Evolutionary conservation across 2,113 vertebrate genomes (phyloP), one percentile per base, ranked within the genome.

Genomic region (Psittacula cyanocephala): DNA sequence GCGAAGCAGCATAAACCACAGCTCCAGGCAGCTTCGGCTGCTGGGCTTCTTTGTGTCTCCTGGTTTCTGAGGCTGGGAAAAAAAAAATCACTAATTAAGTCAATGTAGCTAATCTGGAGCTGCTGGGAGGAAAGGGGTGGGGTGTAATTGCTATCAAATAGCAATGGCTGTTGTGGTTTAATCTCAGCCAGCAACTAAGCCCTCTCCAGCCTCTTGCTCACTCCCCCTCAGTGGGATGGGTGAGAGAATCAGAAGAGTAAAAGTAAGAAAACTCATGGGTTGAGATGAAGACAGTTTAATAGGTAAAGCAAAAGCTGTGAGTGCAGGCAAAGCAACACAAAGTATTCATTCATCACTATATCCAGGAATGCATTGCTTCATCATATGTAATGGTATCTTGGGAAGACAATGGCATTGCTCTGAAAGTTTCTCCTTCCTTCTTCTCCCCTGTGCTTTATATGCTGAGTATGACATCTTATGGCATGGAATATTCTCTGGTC

Each of bases 51-150:
- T 81, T 69, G n/a, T 62, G 31, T 39, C n/a, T 92, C 41, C 44
- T 59, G 25, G 22, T 84, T 92, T 86, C 62, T 53, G 47, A 27
- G 57, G 25, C 46, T 85, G 67, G 74, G 85, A 89, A 94, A 59
- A 91, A 91, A 37, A 28, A 89, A 31, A 25, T 91, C 74, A 33
- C 59, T 91, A 76, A 94, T 91, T 90, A 93, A 94, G 81, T 84
- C 77, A 74, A 72, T 44, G 69, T 57, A 91, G 70, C 55, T 71
- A 75, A 60, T n/a, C 43, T 79, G 62, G 55, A 75, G 78, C 60
- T 91, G 20, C 72, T 81, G 50, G 37, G 43, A 91, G 49, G 27
- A 89, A 79, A 85, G 62, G 62, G 41, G 70, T 49, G 65, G 53
- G 57, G 74, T 81, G 23, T 25, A 70, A 92, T 68, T 62, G 13